Conservation (phyloP, 2,888 invertebrate species). For the Rhopalosiphum nymphaeae region DNA sequence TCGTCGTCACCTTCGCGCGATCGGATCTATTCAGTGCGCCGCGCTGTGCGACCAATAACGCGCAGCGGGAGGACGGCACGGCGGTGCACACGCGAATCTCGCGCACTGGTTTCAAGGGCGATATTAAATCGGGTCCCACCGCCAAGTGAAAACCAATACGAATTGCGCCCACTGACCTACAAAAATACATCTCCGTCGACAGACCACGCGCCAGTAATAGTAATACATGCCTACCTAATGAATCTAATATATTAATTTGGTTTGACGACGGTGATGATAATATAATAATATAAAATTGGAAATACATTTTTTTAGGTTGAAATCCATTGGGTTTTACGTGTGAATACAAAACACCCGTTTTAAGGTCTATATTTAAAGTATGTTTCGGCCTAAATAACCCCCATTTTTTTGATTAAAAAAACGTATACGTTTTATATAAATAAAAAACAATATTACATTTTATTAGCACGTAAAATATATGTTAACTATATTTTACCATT, state of each 20-base stretch:
- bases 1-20: neutral
- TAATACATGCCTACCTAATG: neutral
- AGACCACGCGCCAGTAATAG: neutral
- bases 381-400: too few relatives aligned
- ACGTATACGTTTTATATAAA: too few relatives aligned
- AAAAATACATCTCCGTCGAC: neutral
- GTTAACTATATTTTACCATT: too few relatives aligned
- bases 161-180: slow-evolving; percentile 24
- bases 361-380: neutral
- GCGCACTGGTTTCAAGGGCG: slow-evolving; percentile 32
- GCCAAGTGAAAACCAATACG: neutral
- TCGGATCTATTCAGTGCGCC: neutral
- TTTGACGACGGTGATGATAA: neutral
- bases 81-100: neutral
- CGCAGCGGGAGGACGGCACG: slow-evolving; percentile 45
- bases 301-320: neutral
- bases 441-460: too few relatives aligned
- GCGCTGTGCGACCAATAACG: slow-evolving; percentile 36
- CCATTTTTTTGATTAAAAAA: too few relatives aligned
- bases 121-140: neutral
- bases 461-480: too few relatives aligned
- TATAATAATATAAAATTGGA: neutral
- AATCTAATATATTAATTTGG: neutral
- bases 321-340: neutral
- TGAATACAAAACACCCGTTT: neutral